Evolutionary conservation across 1,140 invertebrate species (phyloP).

Genomic region (Pseudomyrmex sp.): DNA sequence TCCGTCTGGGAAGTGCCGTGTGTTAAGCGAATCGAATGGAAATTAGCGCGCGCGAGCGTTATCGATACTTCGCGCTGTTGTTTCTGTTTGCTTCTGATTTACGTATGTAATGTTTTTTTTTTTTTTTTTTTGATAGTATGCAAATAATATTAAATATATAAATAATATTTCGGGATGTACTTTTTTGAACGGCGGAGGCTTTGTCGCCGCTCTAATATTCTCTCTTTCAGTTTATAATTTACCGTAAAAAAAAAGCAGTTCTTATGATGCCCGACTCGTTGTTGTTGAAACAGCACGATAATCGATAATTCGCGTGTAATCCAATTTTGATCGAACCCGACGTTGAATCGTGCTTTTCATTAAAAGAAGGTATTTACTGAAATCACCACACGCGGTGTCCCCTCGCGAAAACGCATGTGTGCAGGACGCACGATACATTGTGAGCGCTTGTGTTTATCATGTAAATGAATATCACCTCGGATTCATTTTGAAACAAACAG

Average conservation of each 20-base stretch:
- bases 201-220: conserved; percentile 1
- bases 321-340: conserved; percentile 46
- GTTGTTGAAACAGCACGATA: conserved; percentile 31
- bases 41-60: neutral
- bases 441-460: conserved; percentile 20
- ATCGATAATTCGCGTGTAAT: conserved; percentile 57
- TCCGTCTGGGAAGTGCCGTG: neutral
- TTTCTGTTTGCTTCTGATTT: too few species aligned
- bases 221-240: conserved; percentile 14
- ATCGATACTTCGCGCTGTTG: too few species aligned
- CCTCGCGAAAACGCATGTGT: neutral
- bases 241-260: conserved; percentile 22
- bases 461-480: conserved; percentile 26
- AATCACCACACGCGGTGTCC: conserved; percentile 22
- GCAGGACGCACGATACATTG: neutral
- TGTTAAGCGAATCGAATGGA: neutral
- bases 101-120: too few species aligned
- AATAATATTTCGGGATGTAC: too few species aligned
- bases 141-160: too few species aligned
- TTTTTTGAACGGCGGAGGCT: neutral
- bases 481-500: conserved; percentile 32
- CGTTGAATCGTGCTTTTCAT: conserved; percentile 53
- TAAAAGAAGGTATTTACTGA: conserved; percentile 59
- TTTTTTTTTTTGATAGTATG: too few species aligned
- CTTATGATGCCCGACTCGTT: neutral